Evolutionary conservation across 2,888 invertebrate genomes (phyloP).

Genomic region (Monochamus alternatus): DNA sequence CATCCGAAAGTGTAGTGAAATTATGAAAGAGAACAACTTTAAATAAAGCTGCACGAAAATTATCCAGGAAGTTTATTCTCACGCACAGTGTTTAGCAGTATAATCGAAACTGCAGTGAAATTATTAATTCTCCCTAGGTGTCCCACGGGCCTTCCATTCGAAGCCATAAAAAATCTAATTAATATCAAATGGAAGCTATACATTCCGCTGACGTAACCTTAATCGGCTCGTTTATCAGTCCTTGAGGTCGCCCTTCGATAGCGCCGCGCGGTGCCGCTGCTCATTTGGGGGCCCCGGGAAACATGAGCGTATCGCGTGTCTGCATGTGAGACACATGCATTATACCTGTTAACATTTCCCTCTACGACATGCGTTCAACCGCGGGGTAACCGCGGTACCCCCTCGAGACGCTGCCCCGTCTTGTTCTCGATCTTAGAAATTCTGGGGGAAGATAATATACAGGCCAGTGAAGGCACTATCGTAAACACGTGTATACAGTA

Average conservation of each 20-base stretch:
- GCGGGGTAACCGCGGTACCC: constrained; percentile 2
- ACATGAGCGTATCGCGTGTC: constrained; percentile 22
- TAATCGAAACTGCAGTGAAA: no score
- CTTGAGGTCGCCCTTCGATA: constrained; percentile 4
- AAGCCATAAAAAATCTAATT: constrained; percentile 6
- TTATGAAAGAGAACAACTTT: no score
- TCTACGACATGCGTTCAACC: constrained; percentile 14
- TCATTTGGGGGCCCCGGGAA: constrained; percentile 12
- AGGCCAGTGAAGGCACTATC: neutral
- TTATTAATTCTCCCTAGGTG: no score
- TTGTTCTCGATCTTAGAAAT: constrained; percentile 2
- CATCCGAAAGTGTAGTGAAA: no score
- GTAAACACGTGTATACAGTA: no score
- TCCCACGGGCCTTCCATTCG: no score
- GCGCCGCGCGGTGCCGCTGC: constrained; percentile 9
- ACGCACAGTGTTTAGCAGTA: no score
- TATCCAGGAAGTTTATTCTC: no score
- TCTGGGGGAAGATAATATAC: neutral
- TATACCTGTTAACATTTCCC: constrained; percentile 34
- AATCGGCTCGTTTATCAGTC: constrained; percentile 5
- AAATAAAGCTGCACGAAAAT: no score
- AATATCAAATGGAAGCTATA: neutral
- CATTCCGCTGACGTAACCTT: neutral
- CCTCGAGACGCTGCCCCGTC: neutral
- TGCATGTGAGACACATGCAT: constrained; percentile 27